A percentile compares a stretch with the other conserved stretches of the same genome.
Conservation (phyloP, 35 echinoderm and acorn worm genomes). For the Heliocidaris tuberculata region DNA sequence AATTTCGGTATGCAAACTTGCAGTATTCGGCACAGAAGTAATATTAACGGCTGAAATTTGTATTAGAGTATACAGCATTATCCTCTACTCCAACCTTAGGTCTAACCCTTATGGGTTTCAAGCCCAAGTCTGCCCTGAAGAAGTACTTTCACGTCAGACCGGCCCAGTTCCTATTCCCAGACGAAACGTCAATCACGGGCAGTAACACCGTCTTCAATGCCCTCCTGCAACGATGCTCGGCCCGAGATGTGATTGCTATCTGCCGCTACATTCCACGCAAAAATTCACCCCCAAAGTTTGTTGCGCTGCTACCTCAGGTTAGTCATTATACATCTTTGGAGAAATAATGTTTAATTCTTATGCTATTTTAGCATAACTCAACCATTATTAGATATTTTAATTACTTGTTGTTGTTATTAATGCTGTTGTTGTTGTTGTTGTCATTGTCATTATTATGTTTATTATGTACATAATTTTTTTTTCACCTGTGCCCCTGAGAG, state of each 20-base stretch:
- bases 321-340: not conserved
- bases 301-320: conserved; percentile 90
- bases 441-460: too few relatives aligned
- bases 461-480: too few relatives aligned
- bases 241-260: conserved; percentile 80
- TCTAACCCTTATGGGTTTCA: conserved; percentile 91
- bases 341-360: too few relatives aligned
- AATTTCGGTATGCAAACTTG: too few relatives aligned
- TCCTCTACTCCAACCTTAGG: conserved; percentile 37
- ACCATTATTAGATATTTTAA: too few relatives aligned
- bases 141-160: conserved; percentile 72
- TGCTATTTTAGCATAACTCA: too few relatives aligned
- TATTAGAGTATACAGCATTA: too few relatives aligned
- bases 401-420: too few relatives aligned
- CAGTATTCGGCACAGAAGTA: too few relatives aligned
- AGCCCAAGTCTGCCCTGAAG: conserved; percentile 77
- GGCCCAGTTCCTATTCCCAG: conserved; percentile 90
- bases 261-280: conserved; percentile 83
- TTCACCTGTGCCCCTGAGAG: too few relatives aligned
- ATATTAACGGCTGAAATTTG: too few relatives aligned
- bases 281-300: conserved; percentile 83
- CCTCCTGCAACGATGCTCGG: conserved; percentile 72
- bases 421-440: too few relatives aligned
- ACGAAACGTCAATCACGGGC: conserved; percentile 71
- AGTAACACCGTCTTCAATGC: conserved; percentile 91